Conservation (phyloP, 2,888 invertebrate genomes). For the Microchrysa polita region DNA sequence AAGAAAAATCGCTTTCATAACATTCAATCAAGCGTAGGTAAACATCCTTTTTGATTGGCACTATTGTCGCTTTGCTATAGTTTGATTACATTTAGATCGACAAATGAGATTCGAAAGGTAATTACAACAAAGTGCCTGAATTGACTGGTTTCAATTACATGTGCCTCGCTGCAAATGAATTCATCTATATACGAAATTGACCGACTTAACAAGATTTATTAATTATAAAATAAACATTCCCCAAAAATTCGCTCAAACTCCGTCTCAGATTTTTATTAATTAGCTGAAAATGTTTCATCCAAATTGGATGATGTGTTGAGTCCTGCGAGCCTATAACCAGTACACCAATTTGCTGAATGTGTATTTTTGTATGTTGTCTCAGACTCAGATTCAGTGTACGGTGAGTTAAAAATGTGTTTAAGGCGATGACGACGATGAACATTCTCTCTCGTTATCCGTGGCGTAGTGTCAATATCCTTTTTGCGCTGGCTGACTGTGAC, state of each 20-base stretch:
- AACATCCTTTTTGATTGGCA: conserved; percentile 36
- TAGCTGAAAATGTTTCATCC: neutral
- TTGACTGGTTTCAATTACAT: too few species aligned
- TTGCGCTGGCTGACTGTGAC: too few species aligned
- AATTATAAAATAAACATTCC: neutral
- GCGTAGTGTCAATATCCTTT: neutral
- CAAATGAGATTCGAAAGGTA: neutral
- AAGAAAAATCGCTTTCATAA: neutral
- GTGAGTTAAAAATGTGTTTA: neutral
- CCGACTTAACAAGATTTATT: neutral
- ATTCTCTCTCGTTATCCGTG: neutral
- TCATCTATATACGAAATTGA: too few species aligned
- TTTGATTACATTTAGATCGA: conserved; percentile 10
- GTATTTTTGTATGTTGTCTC: conserved; percentile 5
- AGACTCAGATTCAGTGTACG: neutral
- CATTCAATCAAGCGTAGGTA: neutral
- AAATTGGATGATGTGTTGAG: neutral
- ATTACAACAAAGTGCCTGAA: neutral
- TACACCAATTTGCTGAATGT: neutral
- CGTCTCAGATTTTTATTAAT: neutral
- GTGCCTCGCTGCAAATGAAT: too few species aligned
- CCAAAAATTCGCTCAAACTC: neutral
- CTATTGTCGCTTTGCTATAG: neutral
- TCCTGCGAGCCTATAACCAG: neutral
- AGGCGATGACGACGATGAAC: neutral